Conservation (phyloP, 2,113 vertebrate species). For the Dolichallabes microphthalmus region DNA sequence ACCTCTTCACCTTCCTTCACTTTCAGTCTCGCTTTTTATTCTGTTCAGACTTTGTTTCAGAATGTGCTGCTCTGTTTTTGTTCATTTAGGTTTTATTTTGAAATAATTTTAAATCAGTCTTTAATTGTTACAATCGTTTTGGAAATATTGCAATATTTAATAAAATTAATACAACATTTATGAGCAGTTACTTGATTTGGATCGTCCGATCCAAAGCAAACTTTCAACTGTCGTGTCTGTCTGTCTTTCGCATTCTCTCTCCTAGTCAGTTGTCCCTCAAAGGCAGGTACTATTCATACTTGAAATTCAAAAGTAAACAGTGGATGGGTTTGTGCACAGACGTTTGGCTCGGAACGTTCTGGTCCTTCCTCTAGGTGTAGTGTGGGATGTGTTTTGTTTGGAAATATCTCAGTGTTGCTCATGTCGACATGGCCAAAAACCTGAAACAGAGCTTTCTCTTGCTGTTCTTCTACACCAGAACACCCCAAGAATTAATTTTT, state of each 20-base stretch:
- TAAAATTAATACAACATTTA: constrained; percentile 36
- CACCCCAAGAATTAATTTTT: not conserved
- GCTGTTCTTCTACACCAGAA: not conserved
- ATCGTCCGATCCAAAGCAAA: constrained; percentile 56
- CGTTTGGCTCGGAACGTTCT: constrained; percentile 61
- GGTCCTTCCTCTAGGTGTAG: constrained; percentile 42
- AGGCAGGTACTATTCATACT: constrained; percentile 66
- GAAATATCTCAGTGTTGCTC: constrained; percentile 9
- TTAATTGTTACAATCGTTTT: not conserved
- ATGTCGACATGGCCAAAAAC: not conserved
- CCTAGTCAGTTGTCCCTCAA: constrained; percentile 60
- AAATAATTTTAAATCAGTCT: not conserved
- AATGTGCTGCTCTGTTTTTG: not conserved
- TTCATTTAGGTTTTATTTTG: not conserved
- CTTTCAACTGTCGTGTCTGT: not conserved
- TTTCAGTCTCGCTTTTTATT: not conserved
- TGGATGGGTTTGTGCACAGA: constrained; percentile 41
- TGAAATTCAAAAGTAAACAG: constrained; percentile 76
- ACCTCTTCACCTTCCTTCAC: not conserved
- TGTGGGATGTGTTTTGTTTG: constrained; percentile 32
- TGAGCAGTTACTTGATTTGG: constrained; percentile 41
- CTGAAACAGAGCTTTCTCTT: constrained; percentile 18
- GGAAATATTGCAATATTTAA: constrained; percentile 16
- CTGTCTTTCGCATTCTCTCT: not conserved
- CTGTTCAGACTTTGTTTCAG: not conserved